These are phyloP conservation scores for Spheniscus humboldti DNA, from an alignment of 2,797 vertebrate genomes.

Conservation along the genomic window DNA sequence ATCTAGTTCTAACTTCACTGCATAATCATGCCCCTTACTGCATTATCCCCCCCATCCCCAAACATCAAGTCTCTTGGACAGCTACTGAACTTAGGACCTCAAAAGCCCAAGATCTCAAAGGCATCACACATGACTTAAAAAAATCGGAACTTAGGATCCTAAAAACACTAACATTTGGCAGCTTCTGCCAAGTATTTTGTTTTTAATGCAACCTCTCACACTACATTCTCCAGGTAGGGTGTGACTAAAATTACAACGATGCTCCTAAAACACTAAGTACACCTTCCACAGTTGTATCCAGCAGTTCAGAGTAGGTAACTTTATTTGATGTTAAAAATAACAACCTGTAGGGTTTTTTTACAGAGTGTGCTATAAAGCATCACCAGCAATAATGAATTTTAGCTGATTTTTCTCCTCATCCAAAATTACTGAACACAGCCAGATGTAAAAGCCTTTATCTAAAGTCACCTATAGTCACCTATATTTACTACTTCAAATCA, in stretches of 20 bases:
- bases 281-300: not conserved
- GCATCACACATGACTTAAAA: rapidly evolving
- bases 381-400: not conserved
- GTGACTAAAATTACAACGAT: not conserved
- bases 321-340: not conserved
- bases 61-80: not conserved
- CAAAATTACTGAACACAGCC: not conserved
- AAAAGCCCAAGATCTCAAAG: not conserved
- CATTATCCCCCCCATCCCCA: not conserved
- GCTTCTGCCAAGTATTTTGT: not conserved
- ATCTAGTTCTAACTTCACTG: not conserved
- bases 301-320: not conserved
- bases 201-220: not conserved
- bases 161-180: not conserved
- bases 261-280: not conserved
- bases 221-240: not conserved
- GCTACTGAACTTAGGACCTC: not conserved
- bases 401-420: not conserved
- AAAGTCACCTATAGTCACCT: not conserved
- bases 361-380: not conserved
- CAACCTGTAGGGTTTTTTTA: not conserved
- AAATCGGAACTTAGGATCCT: not conserved
- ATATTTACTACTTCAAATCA: not conserved
- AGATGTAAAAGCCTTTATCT: not conserved
- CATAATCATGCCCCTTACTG: not conserved